Evolutionary conservation across 2,797 vertebrate species (phyloP).

Genomic region (Dermochelys coriacea): DNA sequence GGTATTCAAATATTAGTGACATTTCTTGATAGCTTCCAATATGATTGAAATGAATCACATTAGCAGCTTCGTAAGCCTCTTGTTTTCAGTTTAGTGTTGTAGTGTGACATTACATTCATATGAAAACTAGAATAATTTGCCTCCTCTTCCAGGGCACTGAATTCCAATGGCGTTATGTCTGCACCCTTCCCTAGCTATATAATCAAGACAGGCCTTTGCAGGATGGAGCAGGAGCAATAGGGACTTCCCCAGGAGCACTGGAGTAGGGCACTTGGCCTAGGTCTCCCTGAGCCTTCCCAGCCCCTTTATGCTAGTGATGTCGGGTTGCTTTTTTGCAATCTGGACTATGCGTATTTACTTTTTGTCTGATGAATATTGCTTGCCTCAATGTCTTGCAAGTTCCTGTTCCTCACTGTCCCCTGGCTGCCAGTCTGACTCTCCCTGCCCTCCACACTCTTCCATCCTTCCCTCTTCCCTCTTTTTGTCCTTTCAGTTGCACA

Average conservation of each 20-base stretch:
- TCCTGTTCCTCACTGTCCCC: not conserved
- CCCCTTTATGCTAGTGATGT: not conserved
- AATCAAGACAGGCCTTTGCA: not conserved
- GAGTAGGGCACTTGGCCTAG: not conserved
- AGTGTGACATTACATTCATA: rapidly evolving
- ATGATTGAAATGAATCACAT: not conserved
- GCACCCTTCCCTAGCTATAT: not conserved
- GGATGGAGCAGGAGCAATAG: not conserved
- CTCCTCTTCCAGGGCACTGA: not conserved
- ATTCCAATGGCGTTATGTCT: not conserved
- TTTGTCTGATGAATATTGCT: not conserved
- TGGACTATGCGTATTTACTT: not conserved
- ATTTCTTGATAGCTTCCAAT: not conserved
- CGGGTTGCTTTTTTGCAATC: not conserved
- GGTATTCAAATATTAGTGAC: not conserved
- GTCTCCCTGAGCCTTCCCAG: not conserved
- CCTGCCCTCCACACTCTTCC: rapidly evolving
- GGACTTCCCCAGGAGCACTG: not conserved
- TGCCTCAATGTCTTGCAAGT: rapidly evolving
- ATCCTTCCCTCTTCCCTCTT: rapidly evolving
- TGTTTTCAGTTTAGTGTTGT: not conserved
- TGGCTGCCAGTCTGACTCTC: rapidly evolving
- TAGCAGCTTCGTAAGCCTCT: not conserved
- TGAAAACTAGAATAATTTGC: not conserved
- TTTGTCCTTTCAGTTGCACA: not conserved